phyloP scores from a whole-genome alignment of 2,113 vertebrate genomes.

The Gallinago jamesoni region DNA sequence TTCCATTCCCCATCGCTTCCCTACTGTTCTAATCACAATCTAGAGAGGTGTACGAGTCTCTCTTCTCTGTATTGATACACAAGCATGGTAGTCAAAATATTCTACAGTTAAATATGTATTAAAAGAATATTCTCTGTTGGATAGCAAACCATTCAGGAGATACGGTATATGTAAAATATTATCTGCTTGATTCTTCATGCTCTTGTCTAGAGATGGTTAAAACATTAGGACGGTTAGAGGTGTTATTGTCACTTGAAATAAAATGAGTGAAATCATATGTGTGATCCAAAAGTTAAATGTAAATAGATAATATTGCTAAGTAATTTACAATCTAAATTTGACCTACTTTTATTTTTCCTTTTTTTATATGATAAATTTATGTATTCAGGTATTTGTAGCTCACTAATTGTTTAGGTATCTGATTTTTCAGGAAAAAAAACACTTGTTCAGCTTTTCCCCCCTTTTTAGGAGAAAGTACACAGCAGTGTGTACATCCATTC shows the following conservation, averaged over 20 bases:
- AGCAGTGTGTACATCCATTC: fast-evolving
- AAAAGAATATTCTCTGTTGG: neutral
- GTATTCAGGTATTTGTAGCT: neutral
- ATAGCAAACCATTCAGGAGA: neutral
- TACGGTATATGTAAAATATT: neutral
- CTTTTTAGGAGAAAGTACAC: neutral
- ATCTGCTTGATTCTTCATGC: neutral
- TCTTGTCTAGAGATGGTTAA: neutral
- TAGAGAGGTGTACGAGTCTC: neutral
- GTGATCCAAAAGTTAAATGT: neutral
- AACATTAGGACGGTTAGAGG: neutral
- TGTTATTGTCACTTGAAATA: neutral
- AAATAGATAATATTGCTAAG: neutral
- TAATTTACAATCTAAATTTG: neutral
- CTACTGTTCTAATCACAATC: neutral
- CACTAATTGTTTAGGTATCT: neutral
- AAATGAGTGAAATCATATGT: neutral
- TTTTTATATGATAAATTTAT: neutral
- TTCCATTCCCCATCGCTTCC: fast-evolving
- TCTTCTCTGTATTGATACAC: neutral
- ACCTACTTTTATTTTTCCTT: neutral
- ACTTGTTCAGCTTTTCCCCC: neutral
- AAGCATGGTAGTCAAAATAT: neutral
- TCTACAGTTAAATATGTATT: neutral
- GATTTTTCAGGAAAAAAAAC: neutral